A percentile compares a stretch with the other conserved stretches of the same genome.
phyloP scores from a whole-genome alignment of 2,113 vertebrate genomes.

The Phodopus roborovskii region DNA sequence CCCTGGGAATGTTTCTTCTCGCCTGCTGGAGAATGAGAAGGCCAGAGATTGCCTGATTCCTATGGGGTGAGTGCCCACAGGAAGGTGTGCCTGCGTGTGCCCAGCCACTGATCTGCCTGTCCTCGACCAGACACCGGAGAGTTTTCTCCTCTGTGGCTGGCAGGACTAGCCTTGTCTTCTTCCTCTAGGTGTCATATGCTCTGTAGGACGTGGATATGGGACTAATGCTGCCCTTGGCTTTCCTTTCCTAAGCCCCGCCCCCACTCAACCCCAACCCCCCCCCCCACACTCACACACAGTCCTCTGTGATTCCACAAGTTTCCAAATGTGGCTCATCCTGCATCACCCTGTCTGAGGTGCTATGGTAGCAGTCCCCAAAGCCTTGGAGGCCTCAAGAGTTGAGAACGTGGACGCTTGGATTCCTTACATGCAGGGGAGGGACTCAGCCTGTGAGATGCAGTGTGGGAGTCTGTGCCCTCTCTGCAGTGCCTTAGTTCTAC shows the following conservation, averaged over 20 bases:
- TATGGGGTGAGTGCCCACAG: conserved; percentile 88
- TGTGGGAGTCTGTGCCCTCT: accelerated
- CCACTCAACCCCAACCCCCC: background rate
- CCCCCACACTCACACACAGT: background rate
- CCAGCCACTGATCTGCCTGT: background rate
- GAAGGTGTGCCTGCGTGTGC: accelerated
- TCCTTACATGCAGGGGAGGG: too few relatives aligned
- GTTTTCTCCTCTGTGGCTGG: background rate
- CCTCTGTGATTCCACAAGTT: background rate
- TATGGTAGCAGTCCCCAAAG: background rate
- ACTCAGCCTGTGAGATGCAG: background rate
- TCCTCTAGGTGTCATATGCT: conserved; percentile 42
- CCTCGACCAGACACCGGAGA: background rate
- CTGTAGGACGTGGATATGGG: background rate
- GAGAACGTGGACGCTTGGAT: background rate
- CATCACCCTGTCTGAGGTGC: background rate
- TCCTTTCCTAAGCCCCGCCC: background rate
- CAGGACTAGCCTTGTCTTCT: background rate
- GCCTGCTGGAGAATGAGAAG: conserved; percentile 89
- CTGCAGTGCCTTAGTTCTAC: background rate
- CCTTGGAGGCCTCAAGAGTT: background rate
- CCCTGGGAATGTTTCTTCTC: conserved; percentile 91
- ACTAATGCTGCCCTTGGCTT: background rate
- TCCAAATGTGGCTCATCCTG: background rate
- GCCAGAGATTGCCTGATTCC: conserved; percentile 93